These are phyloP conservation scores for Climacteris rufus DNA, from an alignment of 2,113 vertebrate species.

Conservation along the genomic window DNA sequence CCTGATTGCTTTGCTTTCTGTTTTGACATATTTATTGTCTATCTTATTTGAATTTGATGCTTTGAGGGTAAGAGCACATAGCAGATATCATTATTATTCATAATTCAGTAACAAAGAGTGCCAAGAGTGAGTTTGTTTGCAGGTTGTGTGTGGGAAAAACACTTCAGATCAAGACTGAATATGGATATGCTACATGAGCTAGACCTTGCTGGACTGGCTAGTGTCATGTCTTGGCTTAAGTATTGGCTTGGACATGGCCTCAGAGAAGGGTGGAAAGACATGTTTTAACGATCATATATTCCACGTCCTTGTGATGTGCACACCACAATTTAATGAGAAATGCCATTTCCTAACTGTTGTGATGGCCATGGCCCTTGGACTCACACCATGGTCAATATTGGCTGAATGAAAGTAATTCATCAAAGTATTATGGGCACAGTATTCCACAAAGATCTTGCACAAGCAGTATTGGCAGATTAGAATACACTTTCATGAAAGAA, in stretches of 20 bases:
- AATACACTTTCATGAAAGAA: background rate
- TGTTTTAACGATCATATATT: rapidly evolving
- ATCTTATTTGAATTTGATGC: background rate
- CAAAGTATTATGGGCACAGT: background rate
- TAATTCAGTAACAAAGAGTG: background rate
- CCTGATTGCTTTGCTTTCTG: background rate
- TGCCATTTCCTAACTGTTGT: background rate
- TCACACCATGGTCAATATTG: background rate
- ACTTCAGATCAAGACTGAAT: background rate
- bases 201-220: background rate
- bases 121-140: background rate
- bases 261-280: background rate
- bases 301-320: rapidly evolving
- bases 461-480: background rate
- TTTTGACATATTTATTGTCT: background rate
- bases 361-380: background rate
- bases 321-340: background rate
- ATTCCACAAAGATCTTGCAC: background rate
- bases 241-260: background rate
- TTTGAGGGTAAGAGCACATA: background rate
- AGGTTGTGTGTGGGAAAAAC: background rate
- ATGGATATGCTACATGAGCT: background rate
- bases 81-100: background rate
- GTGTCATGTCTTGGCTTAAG: background rate
- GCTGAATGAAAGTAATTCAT: background rate